Evolutionary conservation across 2,797 vertebrate species (phyloP).

Genomic region (Gymnoscopelus braueri): DNA sequence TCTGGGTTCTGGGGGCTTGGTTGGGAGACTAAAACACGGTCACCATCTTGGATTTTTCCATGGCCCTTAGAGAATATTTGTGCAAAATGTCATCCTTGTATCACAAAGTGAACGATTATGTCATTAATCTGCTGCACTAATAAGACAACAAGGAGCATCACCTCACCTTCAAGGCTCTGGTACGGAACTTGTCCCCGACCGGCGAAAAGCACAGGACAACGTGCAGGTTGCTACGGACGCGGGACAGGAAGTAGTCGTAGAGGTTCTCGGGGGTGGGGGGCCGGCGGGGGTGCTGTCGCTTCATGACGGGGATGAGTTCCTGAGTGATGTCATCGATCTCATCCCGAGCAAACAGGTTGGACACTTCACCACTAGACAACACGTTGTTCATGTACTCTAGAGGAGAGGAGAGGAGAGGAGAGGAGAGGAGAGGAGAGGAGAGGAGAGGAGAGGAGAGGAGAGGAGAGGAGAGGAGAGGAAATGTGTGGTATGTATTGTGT

Average conservation of each 20-base stretch:
- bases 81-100: too few relatives aligned
- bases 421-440: not conserved
- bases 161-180: slow-evolving; percentile 76
- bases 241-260: slow-evolving; percentile 85
- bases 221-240: slow-evolving; percentile 85
- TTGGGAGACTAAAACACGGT: too few relatives aligned
- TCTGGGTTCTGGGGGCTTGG: too few relatives aligned
- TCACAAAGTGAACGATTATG: too few relatives aligned
- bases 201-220: slow-evolving; percentile 90
- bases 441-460: not conserved
- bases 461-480: not conserved
- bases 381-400: slow-evolving; percentile 88
- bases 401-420: not conserved
- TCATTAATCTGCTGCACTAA: too few relatives aligned
- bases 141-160: too few relatives aligned
- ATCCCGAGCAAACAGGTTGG: slow-evolving; percentile 86
- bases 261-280: slow-evolving; percentile 84
- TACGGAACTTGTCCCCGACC: slow-evolving; percentile 86
- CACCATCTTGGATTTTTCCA: too few relatives aligned
- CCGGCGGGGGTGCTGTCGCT: slow-evolving; percentile 79
- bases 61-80: too few relatives aligned
- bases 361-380: slow-evolving; percentile 85
- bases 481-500: too few relatives aligned
- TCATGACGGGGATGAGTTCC: slow-evolving; percentile 84
- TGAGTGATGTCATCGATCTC: slow-evolving; percentile 87